A percentile compares a stretch with the other conserved stretches of the same genome.
Evolutionary conservation across 1,140 invertebrate genomes (phyloP).

Genomic region (Caerostris darwini): DNA sequence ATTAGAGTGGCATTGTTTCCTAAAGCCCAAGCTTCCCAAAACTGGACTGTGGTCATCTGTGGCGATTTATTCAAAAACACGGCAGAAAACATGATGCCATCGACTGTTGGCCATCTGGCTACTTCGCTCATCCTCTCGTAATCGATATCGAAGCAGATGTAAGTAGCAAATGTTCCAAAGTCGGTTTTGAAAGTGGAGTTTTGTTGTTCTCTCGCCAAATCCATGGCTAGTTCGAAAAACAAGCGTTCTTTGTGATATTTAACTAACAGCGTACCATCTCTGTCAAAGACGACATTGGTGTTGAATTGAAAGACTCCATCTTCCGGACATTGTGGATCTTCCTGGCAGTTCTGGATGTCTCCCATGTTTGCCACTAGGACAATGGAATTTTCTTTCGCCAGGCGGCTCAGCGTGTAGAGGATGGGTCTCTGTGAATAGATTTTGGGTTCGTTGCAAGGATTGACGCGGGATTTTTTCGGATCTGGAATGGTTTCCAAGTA

Average conservation of each 20-base stretch:
- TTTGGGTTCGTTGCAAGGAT: slow-evolving; percentile 61
- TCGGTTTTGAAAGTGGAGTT: slow-evolving; percentile 85
- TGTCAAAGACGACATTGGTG: slow-evolving; percentile 87
- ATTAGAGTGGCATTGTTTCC: slow-evolving; percentile 85
- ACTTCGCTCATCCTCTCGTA: slow-evolving; percentile 30
- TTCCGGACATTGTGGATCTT: slow-evolving; percentile 79
- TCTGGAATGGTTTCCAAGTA: slow-evolving; percentile 66
- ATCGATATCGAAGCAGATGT: slow-evolving; percentile 90
- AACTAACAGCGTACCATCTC: slow-evolving; percentile 88
- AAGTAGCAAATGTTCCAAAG: slow-evolving; percentile 86
- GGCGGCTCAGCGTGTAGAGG: slow-evolving; percentile 84
- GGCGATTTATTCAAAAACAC: slow-evolving; percentile 89
- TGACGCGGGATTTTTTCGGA: slow-evolving; percentile 29
- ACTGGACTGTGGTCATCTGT: slow-evolving; percentile 84
- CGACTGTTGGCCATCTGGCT: slow-evolving; percentile 82
- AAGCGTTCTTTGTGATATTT: slow-evolving; percentile 90
- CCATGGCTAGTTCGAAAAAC: slow-evolving; percentile 84
- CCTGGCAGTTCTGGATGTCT: slow-evolving; percentile 3
- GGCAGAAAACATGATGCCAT: slow-evolving; percentile 85
- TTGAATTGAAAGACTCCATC: slow-evolving; percentile 86
- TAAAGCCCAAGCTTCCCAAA: slow-evolving; percentile 84
- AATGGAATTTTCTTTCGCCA: slow-evolving; percentile 82
- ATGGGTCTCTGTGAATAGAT: slow-evolving; percentile 51
- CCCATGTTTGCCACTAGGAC: slow-evolving; percentile 88
- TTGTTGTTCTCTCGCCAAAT: slow-evolving; percentile 83